Percentiles rank a stretch among this genome's conserved stretches.
Conservation (phyloP, 2,113 vertebrate species). For the Crotophaga sulcirostris region DNA sequence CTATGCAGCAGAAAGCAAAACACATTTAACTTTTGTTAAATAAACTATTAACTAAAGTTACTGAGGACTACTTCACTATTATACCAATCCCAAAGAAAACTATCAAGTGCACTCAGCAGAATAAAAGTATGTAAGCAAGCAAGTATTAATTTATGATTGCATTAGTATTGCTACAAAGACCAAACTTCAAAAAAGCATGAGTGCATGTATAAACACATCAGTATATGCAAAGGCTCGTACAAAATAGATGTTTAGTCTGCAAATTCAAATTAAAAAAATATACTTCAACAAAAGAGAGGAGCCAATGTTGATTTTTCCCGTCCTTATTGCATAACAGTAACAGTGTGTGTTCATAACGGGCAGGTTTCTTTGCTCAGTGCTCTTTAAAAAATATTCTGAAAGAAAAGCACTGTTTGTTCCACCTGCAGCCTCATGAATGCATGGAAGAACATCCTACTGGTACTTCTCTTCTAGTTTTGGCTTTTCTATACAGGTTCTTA, state of each 20-base stretch:
- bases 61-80: background rate
- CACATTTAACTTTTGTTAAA: background rate
- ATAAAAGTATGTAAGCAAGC: background rate
- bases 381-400: background rate
- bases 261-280: background rate
- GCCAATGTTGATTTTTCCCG: no score
- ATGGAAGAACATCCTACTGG: background rate
- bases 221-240: background rate
- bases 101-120: background rate
- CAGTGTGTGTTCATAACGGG: background rate
- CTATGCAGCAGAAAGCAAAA: constrained; percentile 34
- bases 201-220: no score
- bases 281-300: background rate
- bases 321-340: background rate
- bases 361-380: background rate
- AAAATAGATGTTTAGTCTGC: background rate
- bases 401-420: background rate
- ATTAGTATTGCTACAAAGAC: background rate
- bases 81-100: background rate
- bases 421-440: background rate
- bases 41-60: background rate
- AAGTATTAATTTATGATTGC: background rate
- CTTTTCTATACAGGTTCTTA: background rate
- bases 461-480: background rate
- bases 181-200: background rate